Conservation (phyloP, 2,888 invertebrate species). For the Deilephila elpenor region DNA sequence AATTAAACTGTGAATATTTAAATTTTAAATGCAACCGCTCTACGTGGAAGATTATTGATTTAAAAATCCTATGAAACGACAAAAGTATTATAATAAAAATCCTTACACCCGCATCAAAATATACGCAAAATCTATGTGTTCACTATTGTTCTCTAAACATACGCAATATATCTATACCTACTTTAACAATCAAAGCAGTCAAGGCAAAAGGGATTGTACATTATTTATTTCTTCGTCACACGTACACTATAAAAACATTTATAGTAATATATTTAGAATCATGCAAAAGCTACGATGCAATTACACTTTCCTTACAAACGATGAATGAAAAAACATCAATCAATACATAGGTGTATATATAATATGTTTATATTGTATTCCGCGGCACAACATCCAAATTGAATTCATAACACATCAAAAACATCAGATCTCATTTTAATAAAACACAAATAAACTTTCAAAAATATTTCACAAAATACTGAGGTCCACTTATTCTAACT, state of each 20-base stretch:
- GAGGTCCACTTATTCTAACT: conserved; percentile 38
- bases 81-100: conserved; percentile 13
- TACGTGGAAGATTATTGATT: neutral
- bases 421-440: conserved; percentile 46
- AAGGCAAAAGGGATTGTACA: conserved; percentile 65
- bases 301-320: conserved; percentile 47
- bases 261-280: conserved; percentile 37
- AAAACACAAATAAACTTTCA: conserved; percentile 66
- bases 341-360: conserved; percentile 30
- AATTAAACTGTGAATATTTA: neutral
- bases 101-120: conserved; percentile 19
- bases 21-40: neutral
- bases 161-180: conserved; percentile 39
- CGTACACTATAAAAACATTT: conserved; percentile 36
- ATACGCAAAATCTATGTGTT: conserved; percentile 4
- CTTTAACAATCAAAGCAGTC: conserved; percentile 59
- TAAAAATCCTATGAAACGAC: neutral
- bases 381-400: conserved; percentile 31
- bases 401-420: conserved; percentile 35
- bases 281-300: conserved; percentile 61
- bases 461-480: conserved; percentile 55
- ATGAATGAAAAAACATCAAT: conserved; percentile 49
- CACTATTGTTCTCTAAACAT: conserved; percentile 23
- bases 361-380: conserved; percentile 31
- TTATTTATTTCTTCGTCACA: conserved; percentile 47